Evolutionary conservation across 2,113 vertebrate species (phyloP).

Genomic region (Notothenia coriiceps): DNA sequence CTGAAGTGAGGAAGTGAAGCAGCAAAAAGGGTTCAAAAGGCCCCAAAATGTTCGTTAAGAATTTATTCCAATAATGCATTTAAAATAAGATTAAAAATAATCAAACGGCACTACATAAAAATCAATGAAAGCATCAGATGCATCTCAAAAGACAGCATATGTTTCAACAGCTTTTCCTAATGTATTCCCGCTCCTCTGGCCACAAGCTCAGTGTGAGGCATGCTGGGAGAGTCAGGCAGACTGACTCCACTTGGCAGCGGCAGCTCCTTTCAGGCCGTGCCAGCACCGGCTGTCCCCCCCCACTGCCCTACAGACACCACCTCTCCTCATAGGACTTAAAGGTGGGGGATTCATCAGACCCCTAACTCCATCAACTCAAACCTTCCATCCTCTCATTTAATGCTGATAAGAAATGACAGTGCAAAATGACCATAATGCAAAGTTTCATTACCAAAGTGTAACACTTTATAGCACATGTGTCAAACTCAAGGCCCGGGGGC

Average conservation of each 20-base stretch:
- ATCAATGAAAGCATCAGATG: slow-evolving; percentile 43
- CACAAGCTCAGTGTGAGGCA: slow-evolving; percentile 54
- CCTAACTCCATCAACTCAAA: background rate
- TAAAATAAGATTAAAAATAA: slow-evolving; percentile 26
- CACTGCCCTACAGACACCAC: slow-evolving; percentile 27
- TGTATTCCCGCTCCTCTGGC: slow-evolving; percentile 55
- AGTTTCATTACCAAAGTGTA: background rate
- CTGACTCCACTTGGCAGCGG: slow-evolving; percentile 78
- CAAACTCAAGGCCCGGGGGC: no score
- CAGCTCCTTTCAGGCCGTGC: slow-evolving; percentile 73
- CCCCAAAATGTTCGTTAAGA: background rate
- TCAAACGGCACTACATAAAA: slow-evolving; percentile 24
- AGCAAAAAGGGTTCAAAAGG: background rate
- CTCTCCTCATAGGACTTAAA: slow-evolving; percentile 13
- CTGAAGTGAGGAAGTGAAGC: background rate
- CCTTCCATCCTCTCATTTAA: background rate
- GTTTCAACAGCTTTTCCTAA: slow-evolving; percentile 67
- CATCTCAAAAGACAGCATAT: slow-evolving; percentile 61
- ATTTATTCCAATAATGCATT: background rate
- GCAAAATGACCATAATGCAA: background rate
- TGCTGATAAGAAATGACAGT: background rate
- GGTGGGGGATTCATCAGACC: background rate
- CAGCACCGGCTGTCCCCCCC: slow-evolving; percentile 62
- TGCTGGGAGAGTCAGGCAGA: slow-evolving; percentile 68
- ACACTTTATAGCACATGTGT: background rate